Percentiles rank a stretch among this genome's conserved stretches.
These are phyloP conservation scores for Propithecus coquereli DNA, from an alignment of 2,113 vertebrate species.

Conservation along the genomic window DNA sequence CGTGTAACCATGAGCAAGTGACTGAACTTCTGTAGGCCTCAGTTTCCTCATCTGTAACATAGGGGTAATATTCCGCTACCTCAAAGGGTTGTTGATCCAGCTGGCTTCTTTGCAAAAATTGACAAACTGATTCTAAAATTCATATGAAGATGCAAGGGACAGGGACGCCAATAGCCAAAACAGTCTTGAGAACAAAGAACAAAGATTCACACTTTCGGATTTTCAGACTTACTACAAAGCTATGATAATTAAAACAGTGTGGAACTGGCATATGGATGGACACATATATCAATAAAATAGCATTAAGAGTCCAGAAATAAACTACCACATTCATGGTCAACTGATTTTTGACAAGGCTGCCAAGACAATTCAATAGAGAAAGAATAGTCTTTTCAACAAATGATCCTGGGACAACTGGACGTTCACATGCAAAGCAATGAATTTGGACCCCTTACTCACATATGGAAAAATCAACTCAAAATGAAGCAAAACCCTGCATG, in stretches of 20 bases:
- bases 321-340: neutral
- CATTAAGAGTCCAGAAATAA: neutral
- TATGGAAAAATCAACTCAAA: neutral
- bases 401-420: neutral
- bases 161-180: neutral
- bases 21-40: neutral
- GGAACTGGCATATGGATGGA: neutral
- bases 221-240: neutral
- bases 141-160: neutral
- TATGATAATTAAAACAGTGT: neutral
- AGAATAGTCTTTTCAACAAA: neutral
- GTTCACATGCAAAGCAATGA: neutral
- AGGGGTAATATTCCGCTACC: neutral
- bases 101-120: neutral
- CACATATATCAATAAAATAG: neutral
- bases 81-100: neutral
- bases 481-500: neutral
- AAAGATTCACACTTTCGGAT: neutral
- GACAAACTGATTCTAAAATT: neutral
- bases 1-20: neutral
- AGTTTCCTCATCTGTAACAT: neutral
- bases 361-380: neutral
- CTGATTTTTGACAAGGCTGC: neutral
- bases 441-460: neutral
- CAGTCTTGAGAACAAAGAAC: neutral